Conservation (phyloP, 2,113 vertebrate genomes). For the Oreochromis tanganicae region DNA sequence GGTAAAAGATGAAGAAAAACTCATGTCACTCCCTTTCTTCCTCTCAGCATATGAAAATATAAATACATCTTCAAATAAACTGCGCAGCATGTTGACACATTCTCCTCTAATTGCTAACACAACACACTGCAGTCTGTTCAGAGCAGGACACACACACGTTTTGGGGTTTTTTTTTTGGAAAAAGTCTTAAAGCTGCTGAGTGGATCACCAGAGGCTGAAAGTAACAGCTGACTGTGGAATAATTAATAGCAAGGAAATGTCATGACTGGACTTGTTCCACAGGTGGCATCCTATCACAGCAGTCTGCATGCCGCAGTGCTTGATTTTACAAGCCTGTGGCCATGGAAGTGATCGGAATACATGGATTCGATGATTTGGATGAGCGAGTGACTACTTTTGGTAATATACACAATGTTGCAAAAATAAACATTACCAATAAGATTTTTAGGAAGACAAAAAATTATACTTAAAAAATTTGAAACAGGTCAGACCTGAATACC, state of each 20-base stretch:
- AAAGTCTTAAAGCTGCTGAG: too few relatives aligned
- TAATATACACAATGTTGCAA: neutral
- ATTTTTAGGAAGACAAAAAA: neutral
- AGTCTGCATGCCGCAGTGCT: too few relatives aligned
- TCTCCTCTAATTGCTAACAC: too few relatives aligned
- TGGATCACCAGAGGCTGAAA: too few relatives aligned
- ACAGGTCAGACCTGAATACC: neutral
- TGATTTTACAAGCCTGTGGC: too few relatives aligned
- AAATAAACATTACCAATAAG: accelerated
- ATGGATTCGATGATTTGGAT: neutral
- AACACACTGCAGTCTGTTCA: neutral
- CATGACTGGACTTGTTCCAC: too few relatives aligned
- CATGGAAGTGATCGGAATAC: neutral
- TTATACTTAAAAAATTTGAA: neutral
- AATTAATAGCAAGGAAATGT: too few relatives aligned
- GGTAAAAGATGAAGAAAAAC: neutral
- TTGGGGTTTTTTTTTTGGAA: too few relatives aligned
- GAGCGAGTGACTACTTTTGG: neutral
- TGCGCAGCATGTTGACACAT: neutral
- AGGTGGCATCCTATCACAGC: too few relatives aligned
- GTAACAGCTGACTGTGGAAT: too few relatives aligned
- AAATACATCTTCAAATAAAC: neutral
- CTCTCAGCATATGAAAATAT: neutral
- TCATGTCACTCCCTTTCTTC: neutral
- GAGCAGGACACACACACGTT: neutral